phyloP scores from a whole-genome alignment of 2,888 invertebrate genomes.

The Drosophila peninsularis region DNA sequence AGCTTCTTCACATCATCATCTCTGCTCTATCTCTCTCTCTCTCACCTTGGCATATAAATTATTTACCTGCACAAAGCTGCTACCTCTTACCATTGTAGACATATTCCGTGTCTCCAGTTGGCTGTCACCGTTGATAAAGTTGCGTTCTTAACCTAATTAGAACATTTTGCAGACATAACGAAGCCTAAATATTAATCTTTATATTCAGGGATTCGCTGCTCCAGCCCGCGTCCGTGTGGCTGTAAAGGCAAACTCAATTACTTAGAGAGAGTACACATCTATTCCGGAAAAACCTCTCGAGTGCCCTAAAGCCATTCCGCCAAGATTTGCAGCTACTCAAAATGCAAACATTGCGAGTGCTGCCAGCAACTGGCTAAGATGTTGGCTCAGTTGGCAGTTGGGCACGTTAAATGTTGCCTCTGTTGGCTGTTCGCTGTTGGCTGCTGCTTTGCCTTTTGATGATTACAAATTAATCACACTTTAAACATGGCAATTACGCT shows the following conservation, averaged over 20 bases:
- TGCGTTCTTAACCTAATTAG: slow-evolving; percentile 23
- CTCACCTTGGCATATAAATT: neutral
- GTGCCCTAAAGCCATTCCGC: slow-evolving; percentile 30
- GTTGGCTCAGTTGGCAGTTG: slow-evolving; percentile 34
- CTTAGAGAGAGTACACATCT: slow-evolving; percentile 24
- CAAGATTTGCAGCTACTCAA: slow-evolving; percentile 56
- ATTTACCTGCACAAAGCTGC: neutral
- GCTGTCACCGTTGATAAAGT: slow-evolving; percentile 7
- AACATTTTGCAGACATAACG: slow-evolving; percentile 25
- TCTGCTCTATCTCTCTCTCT: neutral
- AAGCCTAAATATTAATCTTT: slow-evolving; percentile 34
- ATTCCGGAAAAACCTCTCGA: slow-evolving; percentile 19
- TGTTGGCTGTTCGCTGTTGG: slow-evolving; percentile 35
- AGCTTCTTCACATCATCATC: neutral
- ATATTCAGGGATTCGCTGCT: slow-evolving; percentile 1
- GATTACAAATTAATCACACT: slow-evolving; percentile 80
- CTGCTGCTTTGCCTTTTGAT: slow-evolving; percentile 72
- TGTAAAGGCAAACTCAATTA: slow-evolving; percentile 31
- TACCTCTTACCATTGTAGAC: neutral
- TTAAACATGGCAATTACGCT: slow-evolving; percentile 79
- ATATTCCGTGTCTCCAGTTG: neutral
- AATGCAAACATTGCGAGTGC: slow-evolving; percentile 60
- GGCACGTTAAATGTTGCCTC: slow-evolving; percentile 12
- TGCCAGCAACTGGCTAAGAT: slow-evolving; percentile 36
- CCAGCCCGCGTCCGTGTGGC: neutral